phyloP scores from a whole-genome alignment of 2,113 vertebrate species.

The Cyrtonyx montezumae region DNA sequence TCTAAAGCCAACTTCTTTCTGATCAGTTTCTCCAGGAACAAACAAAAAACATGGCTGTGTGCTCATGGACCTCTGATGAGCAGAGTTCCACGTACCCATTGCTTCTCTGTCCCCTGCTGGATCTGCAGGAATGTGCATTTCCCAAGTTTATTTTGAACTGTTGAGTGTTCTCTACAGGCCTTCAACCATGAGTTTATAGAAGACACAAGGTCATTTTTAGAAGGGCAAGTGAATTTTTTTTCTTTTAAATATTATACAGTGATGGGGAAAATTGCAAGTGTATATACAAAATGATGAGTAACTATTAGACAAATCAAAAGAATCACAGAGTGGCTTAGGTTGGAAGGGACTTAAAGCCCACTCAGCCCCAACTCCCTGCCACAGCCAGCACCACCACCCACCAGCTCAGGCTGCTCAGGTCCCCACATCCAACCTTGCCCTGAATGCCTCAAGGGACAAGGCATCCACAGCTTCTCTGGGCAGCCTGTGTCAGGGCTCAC shows the following conservation, averaged over 20 bases:
- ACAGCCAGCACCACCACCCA: background rate
- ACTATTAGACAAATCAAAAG: background rate
- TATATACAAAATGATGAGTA: background rate
- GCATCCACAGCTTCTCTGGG: background rate
- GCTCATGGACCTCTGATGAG: accelerated
- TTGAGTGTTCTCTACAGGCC: too few relatives aligned
- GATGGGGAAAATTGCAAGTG: background rate
- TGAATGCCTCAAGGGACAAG: too few relatives aligned
- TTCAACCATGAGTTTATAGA: background rate
- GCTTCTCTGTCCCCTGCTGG: too few relatives aligned
- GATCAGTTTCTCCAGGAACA: background rate
- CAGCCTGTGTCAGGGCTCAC: background rate
- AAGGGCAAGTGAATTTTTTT: background rate
- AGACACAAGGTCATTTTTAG: background rate
- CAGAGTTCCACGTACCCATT: too few relatives aligned
- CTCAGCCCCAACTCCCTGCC: background rate
- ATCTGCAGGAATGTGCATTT: background rate
- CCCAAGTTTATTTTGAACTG: background rate
- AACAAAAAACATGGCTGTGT: background rate
- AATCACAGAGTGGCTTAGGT: background rate
- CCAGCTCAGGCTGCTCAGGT: background rate
- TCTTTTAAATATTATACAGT: accelerated
- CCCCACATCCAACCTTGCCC: background rate
- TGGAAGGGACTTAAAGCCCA: background rate
- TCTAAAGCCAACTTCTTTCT: background rate